Evolutionary conservation across 2,113 vertebrate species (phyloP).

Genomic region (Danionella cerebrum): DNA sequence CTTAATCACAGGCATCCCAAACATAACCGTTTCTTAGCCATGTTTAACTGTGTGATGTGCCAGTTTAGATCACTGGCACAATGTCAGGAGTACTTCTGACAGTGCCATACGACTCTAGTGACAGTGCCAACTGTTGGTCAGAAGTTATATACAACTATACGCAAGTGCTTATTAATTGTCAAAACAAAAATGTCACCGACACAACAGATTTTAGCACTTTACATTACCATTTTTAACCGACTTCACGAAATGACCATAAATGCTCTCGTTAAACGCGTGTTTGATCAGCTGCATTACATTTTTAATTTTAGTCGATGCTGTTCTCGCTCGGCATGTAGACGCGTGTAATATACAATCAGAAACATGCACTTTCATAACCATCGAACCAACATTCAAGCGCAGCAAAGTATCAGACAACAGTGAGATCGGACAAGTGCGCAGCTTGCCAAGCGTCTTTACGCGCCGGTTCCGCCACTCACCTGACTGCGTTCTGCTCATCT

Average conservation of each 20-base stretch:
- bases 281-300: not conserved
- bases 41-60: not conserved
- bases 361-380: not conserved
- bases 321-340: too few species aligned
- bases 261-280: too few species aligned
- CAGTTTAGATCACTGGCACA: not conserved
- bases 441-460: constrained; percentile 16
- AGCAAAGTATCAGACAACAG: constrained; percentile 7
- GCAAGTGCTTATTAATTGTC: too few species aligned
- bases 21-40: not conserved
- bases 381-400: not conserved
- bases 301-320: not conserved
- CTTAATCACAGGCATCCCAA: not conserved
- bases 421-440: constrained; percentile 5
- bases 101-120: not conserved
- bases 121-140: not conserved
- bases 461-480: constrained; percentile 2
- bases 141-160: not conserved
- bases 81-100: not conserved
- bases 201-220: too few species aligned
- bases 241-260: too few species aligned
- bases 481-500: constrained; percentile 11
- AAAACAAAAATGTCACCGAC: too few species aligned
- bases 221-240: too few species aligned
- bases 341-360: too few species aligned